Percentiles rank a stretch among this genome's conserved stretches.
Evolutionary conservation across 2,797 vertebrate species (phyloP).

Genomic region (Galago senegalensis): DNA sequence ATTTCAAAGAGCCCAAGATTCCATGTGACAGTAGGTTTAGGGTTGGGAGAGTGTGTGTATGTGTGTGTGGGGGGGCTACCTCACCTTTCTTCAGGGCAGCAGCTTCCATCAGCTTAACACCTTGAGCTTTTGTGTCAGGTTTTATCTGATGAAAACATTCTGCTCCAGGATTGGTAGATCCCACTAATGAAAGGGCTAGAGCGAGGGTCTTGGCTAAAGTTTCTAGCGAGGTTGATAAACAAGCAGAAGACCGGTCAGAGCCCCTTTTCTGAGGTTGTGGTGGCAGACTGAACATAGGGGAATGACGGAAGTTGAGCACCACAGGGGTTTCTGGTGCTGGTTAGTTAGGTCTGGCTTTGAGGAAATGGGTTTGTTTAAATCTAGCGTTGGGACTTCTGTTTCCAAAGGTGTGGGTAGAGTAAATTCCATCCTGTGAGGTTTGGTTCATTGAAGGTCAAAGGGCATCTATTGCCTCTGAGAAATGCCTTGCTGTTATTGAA

Average conservation of each 20-base stretch:
- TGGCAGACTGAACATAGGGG: neutral
- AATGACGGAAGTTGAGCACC: neutral
- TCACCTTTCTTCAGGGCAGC: neutral
- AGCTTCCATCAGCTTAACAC: neutral
- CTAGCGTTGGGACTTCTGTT: neutral
- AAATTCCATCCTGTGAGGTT: neutral
- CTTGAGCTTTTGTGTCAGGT: neutral
- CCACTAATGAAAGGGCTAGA: neutral
- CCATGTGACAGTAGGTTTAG: neutral
- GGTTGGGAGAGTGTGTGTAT: too few species aligned
- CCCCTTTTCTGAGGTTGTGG: neutral
- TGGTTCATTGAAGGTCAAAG: conserved; percentile 15
- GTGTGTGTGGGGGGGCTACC: neutral
- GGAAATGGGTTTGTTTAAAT: neutral
- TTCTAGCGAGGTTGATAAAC: neutral
- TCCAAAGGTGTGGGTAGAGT: neutral
- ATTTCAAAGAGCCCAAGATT: conserved; percentile 59
- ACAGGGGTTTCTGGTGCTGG: neutral
- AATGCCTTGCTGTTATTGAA: neutral
- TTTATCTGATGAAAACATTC: neutral
- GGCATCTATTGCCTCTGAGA: neutral
- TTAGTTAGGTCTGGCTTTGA: conserved; percentile 36
- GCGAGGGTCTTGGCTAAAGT: conserved; percentile 11
- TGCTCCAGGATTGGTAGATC: neutral
- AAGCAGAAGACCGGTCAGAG: conserved; percentile 3